Evolutionary conservation across 2,888 invertebrate genomes (phyloP), one percentile per base, ranked within the genome.

Genomic region (Mythimna loreyi): DNA sequence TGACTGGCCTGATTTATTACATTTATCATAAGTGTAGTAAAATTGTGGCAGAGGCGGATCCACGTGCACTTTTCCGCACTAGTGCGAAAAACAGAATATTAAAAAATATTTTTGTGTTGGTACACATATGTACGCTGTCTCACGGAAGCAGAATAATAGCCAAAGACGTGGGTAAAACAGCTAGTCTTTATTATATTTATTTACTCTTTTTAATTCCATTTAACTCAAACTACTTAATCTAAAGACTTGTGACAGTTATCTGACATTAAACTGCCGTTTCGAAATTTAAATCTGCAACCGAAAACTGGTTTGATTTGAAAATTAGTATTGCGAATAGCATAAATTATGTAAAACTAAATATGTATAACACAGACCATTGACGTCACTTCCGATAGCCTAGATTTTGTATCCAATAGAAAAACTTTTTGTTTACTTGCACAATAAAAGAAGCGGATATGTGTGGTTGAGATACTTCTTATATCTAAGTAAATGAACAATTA

Each of bases 361-460:
- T 57, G 21, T 58, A 7, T 25, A 57, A 72, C 65, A 69, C 61
- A 57, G 69, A 58, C 11, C 8, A 67, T 49, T 55, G 36, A 62
- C 58, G 56, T 76, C 57, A 67, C 62, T 65, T 83, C 83, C 83
- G 70, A 69, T 81, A 78, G 67, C 81, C 79, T 65, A 81, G 72
- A 60, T 81, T 66, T 36, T 30, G n/a, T 16, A 36, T 45, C 8
- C 21, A 62, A 66, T 57, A 53, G 56, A 56, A 56, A 57, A 56
- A 25, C 50, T 64, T 45, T 59, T 50, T 16, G 36, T 75, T 67
- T 56, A 36, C 47, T 78, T 78, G 23, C 75, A 64, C 59, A 69
- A 52, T 0, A n/a, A n/a, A n/a, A n/a, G n/a, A n/a, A n/a, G 40
- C 40, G 40, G 40, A 16, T 16, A 40, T 40, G 16, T 0, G 40